Percentiles rank a stretch among this genome's conserved stretches.
Evolutionary conservation across 2,113 vertebrate species (phyloP).

Genomic region (Corythaixoides concolor): DNA sequence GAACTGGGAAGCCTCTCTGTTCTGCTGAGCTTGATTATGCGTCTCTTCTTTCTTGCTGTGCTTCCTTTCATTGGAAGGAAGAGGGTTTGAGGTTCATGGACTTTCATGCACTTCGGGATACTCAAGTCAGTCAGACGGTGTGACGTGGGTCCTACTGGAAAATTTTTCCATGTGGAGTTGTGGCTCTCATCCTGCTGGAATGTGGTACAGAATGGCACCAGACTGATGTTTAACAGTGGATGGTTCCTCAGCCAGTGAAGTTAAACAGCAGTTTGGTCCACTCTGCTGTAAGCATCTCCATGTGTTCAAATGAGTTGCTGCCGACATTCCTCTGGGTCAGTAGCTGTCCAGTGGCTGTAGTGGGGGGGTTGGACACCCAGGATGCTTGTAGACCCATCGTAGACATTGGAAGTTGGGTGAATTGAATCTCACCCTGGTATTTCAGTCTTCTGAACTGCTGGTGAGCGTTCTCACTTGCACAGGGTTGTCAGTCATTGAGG

Average conservation of each 20-base stretch:
- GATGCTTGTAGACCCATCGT: background rate
- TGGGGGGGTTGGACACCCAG: too few species aligned
- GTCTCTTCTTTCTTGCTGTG: background rate
- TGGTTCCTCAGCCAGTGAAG: background rate
- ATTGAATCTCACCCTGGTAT: background rate
- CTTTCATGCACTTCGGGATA: accelerated
- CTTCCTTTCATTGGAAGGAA: background rate
- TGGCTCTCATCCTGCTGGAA: background rate
- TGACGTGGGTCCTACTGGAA: accelerated
- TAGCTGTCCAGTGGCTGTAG: background rate
- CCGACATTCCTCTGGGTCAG: accelerated
- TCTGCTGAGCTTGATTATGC: background rate
- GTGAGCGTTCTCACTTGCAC: background rate
- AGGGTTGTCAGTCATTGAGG: background rate
- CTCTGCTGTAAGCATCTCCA: background rate
- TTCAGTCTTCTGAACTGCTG: background rate
- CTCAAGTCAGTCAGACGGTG: accelerated
- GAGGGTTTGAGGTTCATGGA: background rate
- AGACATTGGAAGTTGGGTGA: background rate
- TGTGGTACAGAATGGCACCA: background rate
- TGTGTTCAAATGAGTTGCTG: background rate
- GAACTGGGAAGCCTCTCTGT: background rate
- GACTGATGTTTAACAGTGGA: accelerated
- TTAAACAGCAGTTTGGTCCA: background rate
- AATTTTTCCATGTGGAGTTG: accelerated